Percentiles rank a stretch among this genome's conserved stretches.
Evolutionary conservation across 2,113 vertebrate species (phyloP).

Genomic region (Rhegmatorhina hoffmannsi): DNA sequence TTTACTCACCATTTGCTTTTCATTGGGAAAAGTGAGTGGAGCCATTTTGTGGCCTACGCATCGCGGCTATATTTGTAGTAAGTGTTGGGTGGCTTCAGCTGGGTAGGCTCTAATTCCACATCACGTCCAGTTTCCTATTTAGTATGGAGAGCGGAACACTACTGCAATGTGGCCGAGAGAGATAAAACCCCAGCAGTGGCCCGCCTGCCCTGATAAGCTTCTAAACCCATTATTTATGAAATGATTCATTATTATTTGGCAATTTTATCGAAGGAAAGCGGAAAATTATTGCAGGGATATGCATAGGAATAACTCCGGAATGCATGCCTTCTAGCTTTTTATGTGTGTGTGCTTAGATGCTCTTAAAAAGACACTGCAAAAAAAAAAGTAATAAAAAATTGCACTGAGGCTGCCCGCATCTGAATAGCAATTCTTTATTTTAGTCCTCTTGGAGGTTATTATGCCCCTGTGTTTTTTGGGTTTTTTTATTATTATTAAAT

Average conservation of each 20-base stretch:
- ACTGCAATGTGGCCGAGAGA: slow-evolving; percentile 90
- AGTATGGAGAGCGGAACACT: slow-evolving; percentile 90
- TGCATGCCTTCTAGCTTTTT: slow-evolving; percentile 71
- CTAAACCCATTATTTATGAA: slow-evolving; percentile 95
- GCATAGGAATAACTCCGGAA: slow-evolving; percentile 75
- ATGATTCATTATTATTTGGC: slow-evolving; percentile 96
- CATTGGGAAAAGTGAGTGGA: slow-evolving; percentile 88
- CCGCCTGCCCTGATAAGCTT: slow-evolving; percentile 91
- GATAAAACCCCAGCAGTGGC: slow-evolving; percentile 89
- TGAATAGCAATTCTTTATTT: slow-evolving; percentile 68
- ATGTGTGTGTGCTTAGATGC: slow-evolving; percentile 67
- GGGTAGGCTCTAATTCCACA: slow-evolving; percentile 85
- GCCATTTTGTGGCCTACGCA: slow-evolving; percentile 94
- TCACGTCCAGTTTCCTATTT: slow-evolving; percentile 87
- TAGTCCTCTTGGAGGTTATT: slow-evolving; percentile 64
- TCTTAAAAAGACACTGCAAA: slow-evolving; percentile 61
- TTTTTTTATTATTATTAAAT: slow-evolving; percentile 29
- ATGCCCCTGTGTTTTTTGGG: background rate
- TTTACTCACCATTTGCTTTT: slow-evolving; percentile 86
- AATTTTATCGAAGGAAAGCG: slow-evolving; percentile 89
- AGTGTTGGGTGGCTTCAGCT: slow-evolving; percentile 79
- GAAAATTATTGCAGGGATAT: slow-evolving; percentile 80
- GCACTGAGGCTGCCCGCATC: slow-evolving; percentile 41
- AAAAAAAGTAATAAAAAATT: background rate
- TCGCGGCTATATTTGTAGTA: slow-evolving; percentile 80